Evolutionary conservation across 2,797 vertebrate species (phyloP).

Genomic region (Hydrolagus colliei): DNA sequence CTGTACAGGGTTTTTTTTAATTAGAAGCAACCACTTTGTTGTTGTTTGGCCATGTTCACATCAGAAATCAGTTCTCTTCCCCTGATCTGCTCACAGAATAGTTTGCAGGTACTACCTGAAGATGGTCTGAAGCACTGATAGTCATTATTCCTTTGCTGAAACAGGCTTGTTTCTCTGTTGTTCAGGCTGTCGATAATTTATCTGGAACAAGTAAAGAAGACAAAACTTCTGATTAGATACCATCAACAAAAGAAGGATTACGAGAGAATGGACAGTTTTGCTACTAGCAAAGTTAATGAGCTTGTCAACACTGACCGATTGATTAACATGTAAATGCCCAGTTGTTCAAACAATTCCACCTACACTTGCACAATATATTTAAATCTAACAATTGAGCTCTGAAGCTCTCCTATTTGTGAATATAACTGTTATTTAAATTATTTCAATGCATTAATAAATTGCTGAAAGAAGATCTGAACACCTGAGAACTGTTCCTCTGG

Average conservation of each 20-base stretch:
- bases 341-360: not conserved
- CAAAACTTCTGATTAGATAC: not conserved
- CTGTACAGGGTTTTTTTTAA: not conserved
- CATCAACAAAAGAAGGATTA: not conserved
- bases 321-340: not conserved
- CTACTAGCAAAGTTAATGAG: not conserved
- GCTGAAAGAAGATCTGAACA: not conserved
- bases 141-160: not conserved
- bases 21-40: slow-evolving; percentile 9
- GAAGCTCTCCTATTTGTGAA: not conserved
- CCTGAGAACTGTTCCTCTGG: not conserved
- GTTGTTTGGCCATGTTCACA: not conserved
- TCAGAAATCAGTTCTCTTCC: not conserved
- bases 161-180: not conserved
- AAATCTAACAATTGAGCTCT: not conserved
- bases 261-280: not conserved
- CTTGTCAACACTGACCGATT: not conserved
- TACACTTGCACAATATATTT: not conserved
- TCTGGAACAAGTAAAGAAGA: slow-evolving; percentile 1
- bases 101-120: not conserved
- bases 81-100: not conserved
- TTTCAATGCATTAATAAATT: not conserved
- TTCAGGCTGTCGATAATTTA: no score
- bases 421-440: slow-evolving; percentile 3
- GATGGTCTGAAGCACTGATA: not conserved